These are phyloP conservation scores for Monomorium pharaonis DNA, from an alignment of 1,140 invertebrate species.

Conservation along the genomic window DNA sequence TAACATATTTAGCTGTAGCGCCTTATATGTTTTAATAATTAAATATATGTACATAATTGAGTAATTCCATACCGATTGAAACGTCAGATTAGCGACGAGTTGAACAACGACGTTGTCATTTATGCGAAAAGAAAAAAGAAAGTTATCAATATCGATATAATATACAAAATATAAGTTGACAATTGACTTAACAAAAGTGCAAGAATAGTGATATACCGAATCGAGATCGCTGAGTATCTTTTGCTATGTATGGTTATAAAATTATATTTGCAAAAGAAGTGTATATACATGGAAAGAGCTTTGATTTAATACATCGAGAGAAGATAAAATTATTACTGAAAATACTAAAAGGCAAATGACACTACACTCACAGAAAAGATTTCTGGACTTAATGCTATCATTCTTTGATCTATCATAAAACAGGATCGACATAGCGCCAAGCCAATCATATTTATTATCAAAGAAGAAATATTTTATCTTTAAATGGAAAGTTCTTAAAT, in stretches of 20 bases:
- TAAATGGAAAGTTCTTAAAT: too few species aligned
- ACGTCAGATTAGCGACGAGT: constrained; percentile 3
- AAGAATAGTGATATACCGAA: constrained; percentile 47
- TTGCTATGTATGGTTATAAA: constrained; percentile 37
- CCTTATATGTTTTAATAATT: background rate
- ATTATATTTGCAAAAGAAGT: constrained; percentile 5
- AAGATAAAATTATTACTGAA: constrained; percentile 6
- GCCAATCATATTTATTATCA: too few species aligned
- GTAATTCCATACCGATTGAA: constrained; percentile 11
- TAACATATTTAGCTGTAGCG: background rate
- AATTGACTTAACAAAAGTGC: constrained; percentile 48
- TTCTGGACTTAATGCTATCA: too few species aligned
- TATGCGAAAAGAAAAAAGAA: background rate
- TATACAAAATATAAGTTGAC: constrained; percentile 17
- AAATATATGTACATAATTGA: constrained; percentile 20
- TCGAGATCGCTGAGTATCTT: constrained; percentile 31
- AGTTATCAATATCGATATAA: background rate
- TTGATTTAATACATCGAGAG: background rate
- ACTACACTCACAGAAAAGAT: too few species aligned
- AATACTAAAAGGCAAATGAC: constrained; percentile 41
- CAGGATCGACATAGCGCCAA: too few species aligned
- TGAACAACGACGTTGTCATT: constrained; percentile 34
- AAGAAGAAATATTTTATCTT: too few species aligned
- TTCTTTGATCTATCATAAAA: too few species aligned
- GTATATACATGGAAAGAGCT: constrained; percentile 9